Evolutionary conservation across 2,797 vertebrate species (phyloP), one percentile per base, ranked within the genome.

Genomic region (Crenuchus spilurus): DNA sequence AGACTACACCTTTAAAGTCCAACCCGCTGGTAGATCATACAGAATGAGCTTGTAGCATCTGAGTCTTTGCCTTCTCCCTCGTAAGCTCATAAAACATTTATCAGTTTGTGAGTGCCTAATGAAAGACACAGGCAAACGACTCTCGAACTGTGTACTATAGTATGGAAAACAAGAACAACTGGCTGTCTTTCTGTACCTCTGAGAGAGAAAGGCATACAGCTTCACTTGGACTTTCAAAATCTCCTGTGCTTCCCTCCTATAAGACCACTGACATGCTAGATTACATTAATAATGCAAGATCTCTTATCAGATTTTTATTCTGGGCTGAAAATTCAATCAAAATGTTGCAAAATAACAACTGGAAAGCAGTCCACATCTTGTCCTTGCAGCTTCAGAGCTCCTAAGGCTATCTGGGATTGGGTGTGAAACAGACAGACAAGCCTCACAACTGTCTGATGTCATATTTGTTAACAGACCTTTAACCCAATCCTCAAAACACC

Each of bases 241-340:
- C 10, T 33, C 26, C 20, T n/a, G n/a, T n/a, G n/a, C n/a, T n/a
- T n/a, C 7, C 3, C 42, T 13, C 31, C 31, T 9, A 14, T 42
- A 70, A 20, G 31, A 33, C 24, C 18, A 35, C 58, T 31, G 22
- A 48, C 20, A 22, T 51, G 65, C 79, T 52, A 39, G 41, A 67
- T 71, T 67, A 22, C 46, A 77, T 78, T 75, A 82, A 83, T 80
- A 82, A 82, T 80, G 61, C 65, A 80, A 41, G 6, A 48, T 70
- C 69, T 73, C 76, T 77, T 41, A 71, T 79, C 75, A 49, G 63
- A 33, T n/a, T 74, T 73, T 83, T 81, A 78, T 78, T 70, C 54
- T 16, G 63, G 49, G 30, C 11, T 26, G 8, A 28, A 42, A 72
- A 70, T 73, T 55, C 11, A 65, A 48, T 67, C 39, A 70, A 74